Evolutionary conservation across 2,113 vertebrate genomes (phyloP), one percentile per base, ranked within the genome.

Genomic region (Ranitomeya variabilis): DNA sequence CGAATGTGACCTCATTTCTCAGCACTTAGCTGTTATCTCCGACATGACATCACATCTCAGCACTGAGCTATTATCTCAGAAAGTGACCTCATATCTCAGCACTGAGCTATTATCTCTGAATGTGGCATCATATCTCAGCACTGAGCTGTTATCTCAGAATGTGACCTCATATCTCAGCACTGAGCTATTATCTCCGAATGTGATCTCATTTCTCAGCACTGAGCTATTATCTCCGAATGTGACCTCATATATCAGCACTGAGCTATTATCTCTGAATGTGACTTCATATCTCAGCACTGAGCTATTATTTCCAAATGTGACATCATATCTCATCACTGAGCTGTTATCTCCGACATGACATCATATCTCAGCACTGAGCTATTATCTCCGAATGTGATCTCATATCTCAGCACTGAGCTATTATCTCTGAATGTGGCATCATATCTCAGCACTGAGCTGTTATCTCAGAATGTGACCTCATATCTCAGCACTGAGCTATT

Each of bases 241-340:
- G 23, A 71, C 67, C 1, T 71, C 67, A 26, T 26, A 67, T 64
- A 18, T 64, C 62, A 64, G 62, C 4, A 10, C 62, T 64, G 18
- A 64, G 4, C 18, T 62, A 62, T 19, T 19, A 6, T 19, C 6
- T 64, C 18, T 7, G 16, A 21, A 64, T 19, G 4, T 21, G 3
- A 19, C 62, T 6, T 21, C 62, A 64, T 5, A 64, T 0, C 62
- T 64, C 55, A 57, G 6, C 8, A 13, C 55, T 57, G 4, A 19
- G 0, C 4, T 19, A 0, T 60, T 60, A 60, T 60, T 12, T 60
- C 15, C 13, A 0, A 0, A 2, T 18, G 1, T 15, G 59, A 3
- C 13, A 15, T 60, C 59, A 60, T 60, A 60, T 60, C 13, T 15
- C 59, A 60, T 15, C 11, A 23, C n/a, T 26, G 66, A 69, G 9